Evolutionary conservation across 2,797 vertebrate species (phyloP).

Genomic region (Peromyscus nudipes): DNA sequence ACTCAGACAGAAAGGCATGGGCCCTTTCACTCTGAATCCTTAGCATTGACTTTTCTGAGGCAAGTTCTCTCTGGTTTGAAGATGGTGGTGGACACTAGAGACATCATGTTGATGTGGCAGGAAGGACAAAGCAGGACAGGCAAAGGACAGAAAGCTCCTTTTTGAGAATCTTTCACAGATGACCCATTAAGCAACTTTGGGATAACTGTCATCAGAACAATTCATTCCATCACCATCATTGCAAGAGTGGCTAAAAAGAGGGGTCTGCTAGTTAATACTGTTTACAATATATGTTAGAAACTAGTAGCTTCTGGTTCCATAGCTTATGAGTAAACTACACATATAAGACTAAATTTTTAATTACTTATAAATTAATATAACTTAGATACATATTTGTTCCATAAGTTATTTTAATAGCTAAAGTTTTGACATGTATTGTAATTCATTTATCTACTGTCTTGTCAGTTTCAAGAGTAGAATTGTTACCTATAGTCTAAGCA

Average conservation of each 20-base stretch:
- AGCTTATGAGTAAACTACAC: not conserved
- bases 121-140: not conserved
- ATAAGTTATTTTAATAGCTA: constrained; percentile 37
- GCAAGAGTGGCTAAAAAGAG: not conserved
- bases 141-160: not conserved
- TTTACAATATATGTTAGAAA: not conserved
- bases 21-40: not conserved
- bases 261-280: not conserved
- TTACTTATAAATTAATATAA: not conserved
- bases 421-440: not conserved
- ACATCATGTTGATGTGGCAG: not conserved
- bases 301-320: constrained; percentile 31
- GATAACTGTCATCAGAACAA: not conserved
- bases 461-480: constrained; percentile 19
- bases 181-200: not conserved
- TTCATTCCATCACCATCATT: not conserved
- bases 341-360: constrained; percentile 18
- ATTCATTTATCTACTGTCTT: constrained; percentile 31
- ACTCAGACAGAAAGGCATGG: not conserved
- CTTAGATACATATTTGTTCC: constrained; percentile 17
- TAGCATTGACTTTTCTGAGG: not conserved
- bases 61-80: not conserved
- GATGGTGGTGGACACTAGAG: not conserved
- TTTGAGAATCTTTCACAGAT: constrained; percentile 16
- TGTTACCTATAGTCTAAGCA: not conserved